These are phyloP conservation scores for Nematostella vectensis DNA, from an alignment of 92 coral and sea anemone genomes.

Conservation along the genomic window DNA sequence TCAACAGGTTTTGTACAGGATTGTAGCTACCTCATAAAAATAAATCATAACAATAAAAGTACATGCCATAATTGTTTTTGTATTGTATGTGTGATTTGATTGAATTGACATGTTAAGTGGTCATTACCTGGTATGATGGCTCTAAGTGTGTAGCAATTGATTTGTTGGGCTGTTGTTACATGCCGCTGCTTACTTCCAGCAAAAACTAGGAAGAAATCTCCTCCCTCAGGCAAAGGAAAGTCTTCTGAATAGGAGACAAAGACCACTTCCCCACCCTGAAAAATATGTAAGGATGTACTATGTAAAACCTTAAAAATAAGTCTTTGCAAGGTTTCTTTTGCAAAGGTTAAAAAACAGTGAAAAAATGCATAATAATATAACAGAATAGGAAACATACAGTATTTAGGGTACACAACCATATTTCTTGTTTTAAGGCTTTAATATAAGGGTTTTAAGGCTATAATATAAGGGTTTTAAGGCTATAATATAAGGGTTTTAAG, in stretches of 20 bases:
- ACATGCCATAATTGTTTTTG: too few species aligned
- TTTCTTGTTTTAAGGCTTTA: too few species aligned
- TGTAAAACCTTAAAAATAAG: too few species aligned
- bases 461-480: too few species aligned
- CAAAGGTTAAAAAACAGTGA: neutral
- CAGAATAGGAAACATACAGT: neutral
- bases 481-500: too few species aligned
- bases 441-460: too few species aligned
- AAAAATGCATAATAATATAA: neutral
- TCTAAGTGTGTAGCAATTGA: conserved; percentile 59
- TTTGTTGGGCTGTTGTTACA: conserved; percentile 70
- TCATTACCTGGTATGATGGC: conserved; percentile 79
- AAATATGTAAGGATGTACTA: too few species aligned
- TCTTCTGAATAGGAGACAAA: conserved; percentile 77
- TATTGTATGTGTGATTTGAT: too few species aligned
- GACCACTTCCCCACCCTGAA: conserved; percentile 81
- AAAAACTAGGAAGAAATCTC: conserved; percentile 72
- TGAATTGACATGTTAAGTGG: too few species aligned
- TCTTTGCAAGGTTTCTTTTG: neutral
- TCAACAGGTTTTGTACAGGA: too few species aligned
- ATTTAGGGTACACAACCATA: neutral
- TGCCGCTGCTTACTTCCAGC: conserved; percentile 71
- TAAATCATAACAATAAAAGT: too few species aligned
- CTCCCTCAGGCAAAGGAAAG: conserved; percentile 62
- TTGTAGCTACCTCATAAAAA: too few species aligned